phyloP scores from a whole-genome alignment of 2,888 invertebrate species.

The Crocallis elinguaria region DNA sequence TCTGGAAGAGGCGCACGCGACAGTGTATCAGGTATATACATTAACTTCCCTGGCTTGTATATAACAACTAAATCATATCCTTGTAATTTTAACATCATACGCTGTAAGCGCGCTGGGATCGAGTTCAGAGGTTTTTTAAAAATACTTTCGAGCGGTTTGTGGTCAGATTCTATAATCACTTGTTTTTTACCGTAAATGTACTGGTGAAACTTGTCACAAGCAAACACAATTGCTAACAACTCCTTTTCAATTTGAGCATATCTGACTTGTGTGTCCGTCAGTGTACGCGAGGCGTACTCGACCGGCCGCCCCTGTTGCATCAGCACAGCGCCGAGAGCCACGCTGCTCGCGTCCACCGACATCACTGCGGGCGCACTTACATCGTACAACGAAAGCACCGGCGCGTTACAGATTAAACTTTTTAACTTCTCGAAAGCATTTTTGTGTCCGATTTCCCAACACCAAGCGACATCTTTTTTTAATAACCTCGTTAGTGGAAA shows the following conservation, averaged over 20 bases:
- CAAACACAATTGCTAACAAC: slow-evolving; percentile 34
- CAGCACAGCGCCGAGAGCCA: slow-evolving; percentile 36
- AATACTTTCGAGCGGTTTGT: slow-evolving; percentile 25
- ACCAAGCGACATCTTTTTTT: slow-evolving; percentile 27
- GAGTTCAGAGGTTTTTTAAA: slow-evolving; percentile 27
- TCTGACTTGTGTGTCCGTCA: slow-evolving; percentile 21
- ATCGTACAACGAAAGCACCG: slow-evolving; percentile 30
- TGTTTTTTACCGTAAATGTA: slow-evolving; percentile 10
- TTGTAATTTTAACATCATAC: slow-evolving; percentile 26
- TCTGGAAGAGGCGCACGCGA: slow-evolving; percentile 7
- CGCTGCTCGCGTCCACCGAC: slow-evolving; percentile 34
- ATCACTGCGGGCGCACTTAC: slow-evolving; percentile 9
- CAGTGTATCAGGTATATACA: slow-evolving; percentile 27
- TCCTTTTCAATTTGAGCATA: slow-evolving; percentile 46
- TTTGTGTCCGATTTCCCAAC: slow-evolving; percentile 14
- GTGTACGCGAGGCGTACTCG: neutral
- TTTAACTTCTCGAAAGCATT: slow-evolving; percentile 14
- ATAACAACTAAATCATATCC: slow-evolving; percentile 19
- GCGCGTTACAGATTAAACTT: slow-evolving; percentile 7
- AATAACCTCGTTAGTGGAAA: slow-evolving; percentile 16
- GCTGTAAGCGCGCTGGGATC: slow-evolving; percentile 24
- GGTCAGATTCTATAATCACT: slow-evolving; percentile 27
- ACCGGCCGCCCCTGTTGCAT: slow-evolving; percentile 23
- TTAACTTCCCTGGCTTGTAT: slow-evolving; percentile 16
- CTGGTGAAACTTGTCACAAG: slow-evolving; percentile 32